Evolutionary conservation across 2,113 vertebrate genomes (phyloP), one percentile per base, ranked within the genome.

Genomic region (Propithecus coquereli): DNA sequence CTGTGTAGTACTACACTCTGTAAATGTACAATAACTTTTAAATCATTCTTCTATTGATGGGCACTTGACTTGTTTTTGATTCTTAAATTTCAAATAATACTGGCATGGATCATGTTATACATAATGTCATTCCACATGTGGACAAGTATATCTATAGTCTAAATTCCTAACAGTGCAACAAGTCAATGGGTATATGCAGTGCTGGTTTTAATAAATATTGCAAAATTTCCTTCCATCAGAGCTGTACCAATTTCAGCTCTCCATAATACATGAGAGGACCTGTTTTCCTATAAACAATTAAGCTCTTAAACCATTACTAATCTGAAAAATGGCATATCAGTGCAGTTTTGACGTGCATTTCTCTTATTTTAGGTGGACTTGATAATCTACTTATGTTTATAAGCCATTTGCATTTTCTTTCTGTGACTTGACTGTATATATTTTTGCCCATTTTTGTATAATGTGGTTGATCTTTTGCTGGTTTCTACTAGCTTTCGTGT

Each of bases 401-500:
- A 84, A 80, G n/a, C 8, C 57, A 92, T 47, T 87, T 92, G 4
- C 13, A 65, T 61, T 86, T 93, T 87, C 65, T 95, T 91, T 25
- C 27, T 87, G 17, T 88, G 37, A 88, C 73, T 88, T 70, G n/a
- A 86, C 70, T 77, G 6, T 32, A 63, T 63, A 54, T 43, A 84
- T 70, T 61, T 85, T 12, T 79, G 17, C 13, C 43, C 16, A 57
- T 80, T 77, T 95, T 80, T 79, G 17, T 50, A 18, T 73, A 92
- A 54, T 61, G 12, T 43, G 4, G 5, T 66, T 47, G 5, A 6
- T 59, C 9, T 90, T 94, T 84, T 87, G 84, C 34, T 87, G 30
- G 43, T 94, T 93, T 93, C 63, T 45, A 77, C 63, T 63, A 89
- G 45, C 22, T 96, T 86, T 97, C 18, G 59, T 59, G 66, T 20